Evolutionary conservation across 2,888 invertebrate species (phyloP), one percentile per base, ranked within the genome.

Genomic region (Drosophila borealis): DNA sequence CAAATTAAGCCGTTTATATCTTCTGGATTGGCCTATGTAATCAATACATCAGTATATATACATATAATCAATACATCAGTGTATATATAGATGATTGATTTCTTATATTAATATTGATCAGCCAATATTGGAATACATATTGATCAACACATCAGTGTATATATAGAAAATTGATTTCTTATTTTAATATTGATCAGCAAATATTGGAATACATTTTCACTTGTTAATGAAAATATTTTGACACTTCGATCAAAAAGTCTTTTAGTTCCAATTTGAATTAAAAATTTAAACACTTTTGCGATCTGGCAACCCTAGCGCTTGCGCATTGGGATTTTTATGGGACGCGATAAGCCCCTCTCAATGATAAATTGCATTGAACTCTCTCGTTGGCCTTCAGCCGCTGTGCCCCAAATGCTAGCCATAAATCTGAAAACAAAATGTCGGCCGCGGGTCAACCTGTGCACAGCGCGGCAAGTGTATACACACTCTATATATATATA

Each of bases 361-460:
- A 66, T 88, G 81, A 88, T 87, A 70, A 83, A 88, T 78, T 78
- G 69, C 70, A 60, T 44, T 78, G 70, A 88, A 87, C 89, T 87
- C 67, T 78, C 55, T 56, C 42, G 53, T 75, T 88, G 86, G 89
- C 89, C 89, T 88, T 87, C 87, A 72, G 74, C 46, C 29, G 54
- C 34, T 44, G 66, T 71, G 77, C 55, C 46, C 63, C 44, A 62
- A 55, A 59, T 54, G 62, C 39, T 54, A 64, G 61, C 44, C 88
- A 86, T 82, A 88, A 82, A 82, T 81, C 53, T 67, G 25, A 61
- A 57, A 55, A 51, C 41, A 59, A 70, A 66, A 74, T 74, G 70
- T 56, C 69, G 63, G 46, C 53, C 44, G 60, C 54, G 60, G 70
- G 56, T 70, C 75, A 71, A 80, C 77, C 77, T 80, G 72, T 70